These are phyloP conservation scores for Aspidiotus rigidus DNA, from an alignment of 2,888 invertebrate species.

Conservation along the genomic window DNA sequence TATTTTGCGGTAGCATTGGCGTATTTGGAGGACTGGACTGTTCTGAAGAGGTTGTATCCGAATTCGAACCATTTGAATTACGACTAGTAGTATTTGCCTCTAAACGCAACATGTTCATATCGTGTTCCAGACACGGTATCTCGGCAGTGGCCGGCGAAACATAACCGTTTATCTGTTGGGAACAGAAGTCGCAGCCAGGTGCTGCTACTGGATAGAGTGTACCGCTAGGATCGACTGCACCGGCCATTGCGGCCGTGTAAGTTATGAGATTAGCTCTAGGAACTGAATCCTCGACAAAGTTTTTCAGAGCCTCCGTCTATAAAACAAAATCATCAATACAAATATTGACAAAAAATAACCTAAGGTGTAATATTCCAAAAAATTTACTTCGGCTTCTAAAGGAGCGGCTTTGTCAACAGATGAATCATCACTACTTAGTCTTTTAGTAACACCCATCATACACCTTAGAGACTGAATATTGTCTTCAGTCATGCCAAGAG, in stretches of 20 bases:
- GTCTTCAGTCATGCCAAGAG: constrained; percentile 47
- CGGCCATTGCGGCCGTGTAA: constrained; percentile 13
- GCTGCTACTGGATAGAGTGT: neutral
- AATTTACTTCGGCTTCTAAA: too few relatives aligned
- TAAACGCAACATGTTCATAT: constrained; percentile 13
- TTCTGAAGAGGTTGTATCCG: constrained; percentile 38
- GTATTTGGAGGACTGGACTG: constrained; percentile 35
- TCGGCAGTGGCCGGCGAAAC: constrained; percentile 18
- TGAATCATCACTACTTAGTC: constrained; percentile 5
- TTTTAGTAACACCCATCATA: constrained; percentile 42
- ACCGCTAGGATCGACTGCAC: neutral
- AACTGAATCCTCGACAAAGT: constrained; percentile 9
- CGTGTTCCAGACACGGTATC: constrained; percentile 21
- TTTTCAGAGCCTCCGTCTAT: constrained; percentile 14
- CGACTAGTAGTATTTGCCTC: constrained; percentile 6
- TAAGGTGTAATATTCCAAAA: too few relatives aligned
- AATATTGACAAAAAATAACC: constrained; percentile 1
- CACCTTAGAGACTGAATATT: constrained; percentile 51
- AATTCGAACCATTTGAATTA: constrained; percentile 26
- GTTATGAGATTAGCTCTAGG: constrained; percentile 3
- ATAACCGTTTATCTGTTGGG: constrained; percentile 17
- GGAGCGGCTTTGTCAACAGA: neutral
- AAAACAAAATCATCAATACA: constrained; percentile 5
- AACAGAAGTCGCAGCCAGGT: constrained; percentile 8
- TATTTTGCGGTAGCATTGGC: constrained; percentile 8